phyloP scores from a whole-genome alignment of 2,113 vertebrate genomes.

The Prunella fulvescens region DNA sequence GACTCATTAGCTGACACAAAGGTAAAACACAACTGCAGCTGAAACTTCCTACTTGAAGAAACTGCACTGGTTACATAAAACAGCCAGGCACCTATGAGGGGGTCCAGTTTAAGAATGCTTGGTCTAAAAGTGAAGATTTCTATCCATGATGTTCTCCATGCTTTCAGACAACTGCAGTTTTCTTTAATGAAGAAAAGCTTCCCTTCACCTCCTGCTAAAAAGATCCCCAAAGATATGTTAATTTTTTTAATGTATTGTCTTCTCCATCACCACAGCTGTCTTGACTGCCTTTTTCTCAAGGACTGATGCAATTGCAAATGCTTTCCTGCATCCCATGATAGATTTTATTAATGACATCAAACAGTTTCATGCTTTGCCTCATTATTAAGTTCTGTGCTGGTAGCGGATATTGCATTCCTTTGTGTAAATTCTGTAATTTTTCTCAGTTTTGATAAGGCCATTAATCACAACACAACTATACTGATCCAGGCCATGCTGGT shows the following conservation, averaged over 20 bases:
- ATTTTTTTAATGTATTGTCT: slow-evolving; percentile 25
- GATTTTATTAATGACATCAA: slow-evolving; percentile 33
- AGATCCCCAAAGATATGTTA: background rate
- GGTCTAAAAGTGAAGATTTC: background rate
- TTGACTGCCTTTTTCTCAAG: background rate
- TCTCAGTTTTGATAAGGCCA: background rate
- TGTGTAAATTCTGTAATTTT: slow-evolving; percentile 2
- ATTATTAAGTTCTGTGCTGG: background rate
- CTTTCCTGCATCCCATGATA: background rate
- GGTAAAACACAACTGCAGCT: background rate
- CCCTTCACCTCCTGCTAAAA: background rate
- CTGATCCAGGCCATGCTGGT: background rate
- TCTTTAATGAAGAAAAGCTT: background rate
- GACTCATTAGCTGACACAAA: background rate
- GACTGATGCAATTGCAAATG: background rate
- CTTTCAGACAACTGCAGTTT: background rate
- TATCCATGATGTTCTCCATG: background rate
- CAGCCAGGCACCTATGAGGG: background rate
- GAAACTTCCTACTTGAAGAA: background rate
- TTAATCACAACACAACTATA: slow-evolving; percentile 12
- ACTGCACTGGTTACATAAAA: background rate
- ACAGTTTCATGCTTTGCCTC: background rate
- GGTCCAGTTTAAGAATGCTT: background rate
- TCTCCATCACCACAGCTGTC: background rate
- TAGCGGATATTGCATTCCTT: background rate